A percentile compares a stretch with the other conserved stretches of the same genome.
Evolutionary conservation across 2,113 vertebrate species (phyloP).

Genomic region (Pithys albifrons): DNA sequence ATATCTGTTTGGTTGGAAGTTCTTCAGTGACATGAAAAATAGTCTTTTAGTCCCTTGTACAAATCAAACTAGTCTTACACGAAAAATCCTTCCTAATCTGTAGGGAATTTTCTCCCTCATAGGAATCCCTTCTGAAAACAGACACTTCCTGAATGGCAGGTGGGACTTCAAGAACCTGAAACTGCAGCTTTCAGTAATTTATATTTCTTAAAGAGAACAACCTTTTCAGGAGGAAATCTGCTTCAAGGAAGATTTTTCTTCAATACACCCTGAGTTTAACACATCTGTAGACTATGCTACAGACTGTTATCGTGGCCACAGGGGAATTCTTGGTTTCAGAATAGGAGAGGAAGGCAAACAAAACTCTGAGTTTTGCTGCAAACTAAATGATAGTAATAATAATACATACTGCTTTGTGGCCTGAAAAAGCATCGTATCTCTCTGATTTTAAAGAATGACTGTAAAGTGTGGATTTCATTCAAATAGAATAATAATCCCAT

Average conservation of each 20-base stretch:
- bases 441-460: neutral
- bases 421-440: neutral
- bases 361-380: neutral
- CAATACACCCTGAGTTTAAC: neutral
- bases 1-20: neutral
- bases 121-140: constrained; percentile 53
- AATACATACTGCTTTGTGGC: neutral
- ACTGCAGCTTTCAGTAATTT: neutral
- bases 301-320: neutral
- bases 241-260: neutral
- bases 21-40: constrained; percentile 25
- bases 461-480: neutral
- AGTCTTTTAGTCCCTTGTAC: constrained; percentile 17
- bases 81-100: constrained; percentile 32
- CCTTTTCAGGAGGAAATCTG: neutral
- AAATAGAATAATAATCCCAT: neutral
- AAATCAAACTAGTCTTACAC: constrained; percentile 45
- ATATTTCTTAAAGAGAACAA: neutral
- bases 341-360: neutral
- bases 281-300: neutral
- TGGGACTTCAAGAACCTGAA: constrained; percentile 3
- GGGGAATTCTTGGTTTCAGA: neutral
- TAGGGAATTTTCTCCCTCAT: constrained; percentile 6
- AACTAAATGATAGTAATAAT: neutral
- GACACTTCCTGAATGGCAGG: constrained; percentile 44